These are phyloP conservation scores for Sphecodes monilicornis DNA, from an alignment of 2,888 invertebrate genomes.

Conservation along the genomic window DNA sequence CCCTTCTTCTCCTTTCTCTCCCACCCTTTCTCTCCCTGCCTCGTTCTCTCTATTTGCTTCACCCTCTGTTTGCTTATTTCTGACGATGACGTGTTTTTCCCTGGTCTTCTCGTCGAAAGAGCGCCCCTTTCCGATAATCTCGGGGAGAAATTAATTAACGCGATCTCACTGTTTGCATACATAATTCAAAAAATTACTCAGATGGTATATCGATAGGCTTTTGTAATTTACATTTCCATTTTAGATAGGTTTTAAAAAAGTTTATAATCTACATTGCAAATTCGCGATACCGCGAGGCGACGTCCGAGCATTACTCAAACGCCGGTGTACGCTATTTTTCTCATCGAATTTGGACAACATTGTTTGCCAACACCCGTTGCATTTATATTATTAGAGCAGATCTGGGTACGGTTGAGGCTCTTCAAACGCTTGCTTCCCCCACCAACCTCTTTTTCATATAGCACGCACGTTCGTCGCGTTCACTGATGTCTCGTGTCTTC, in stretches of 20 bases:
- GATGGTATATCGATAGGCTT: background rate
- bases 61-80: constrained; percentile 34
- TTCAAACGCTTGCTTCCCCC: too few species aligned
- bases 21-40: background rate
- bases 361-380: background rate
- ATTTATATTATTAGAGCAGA: background rate
- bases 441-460: too few species aligned
- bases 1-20: background rate
- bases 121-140: background rate
- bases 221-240: background rate
- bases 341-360: background rate
- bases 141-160: constrained; percentile 22
- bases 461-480: too few species aligned
- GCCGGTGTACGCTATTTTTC: background rate
- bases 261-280: background rate
- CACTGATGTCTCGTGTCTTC: too few species aligned
- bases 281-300: background rate
- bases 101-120: background rate
- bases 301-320: background rate
- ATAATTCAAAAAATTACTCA: constrained; percentile 7
- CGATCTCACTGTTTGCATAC: background rate
- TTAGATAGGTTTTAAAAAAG: background rate
- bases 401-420: too few species aligned
- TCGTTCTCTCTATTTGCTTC: background rate
- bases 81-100: constrained; percentile 34